phyloP scores from a whole-genome alignment of 2,888 invertebrate genomes.

The Teleiodes luculella region DNA sequence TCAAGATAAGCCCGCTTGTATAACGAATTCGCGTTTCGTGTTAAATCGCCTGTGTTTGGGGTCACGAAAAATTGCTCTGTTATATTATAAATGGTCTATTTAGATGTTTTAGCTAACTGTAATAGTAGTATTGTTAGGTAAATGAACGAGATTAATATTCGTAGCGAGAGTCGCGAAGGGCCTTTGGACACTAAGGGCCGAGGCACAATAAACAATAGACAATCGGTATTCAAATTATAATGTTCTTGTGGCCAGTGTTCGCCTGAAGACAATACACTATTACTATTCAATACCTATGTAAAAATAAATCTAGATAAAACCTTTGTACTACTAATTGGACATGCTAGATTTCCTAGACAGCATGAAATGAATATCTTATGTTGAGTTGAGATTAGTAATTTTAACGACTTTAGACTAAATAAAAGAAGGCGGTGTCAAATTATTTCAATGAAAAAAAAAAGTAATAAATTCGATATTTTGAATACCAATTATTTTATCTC shows the following conservation, averaged over 20 bases:
- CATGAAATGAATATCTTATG: no score
- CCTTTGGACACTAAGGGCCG: conserved; percentile 13
- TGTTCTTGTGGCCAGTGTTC: conserved; percentile 1
- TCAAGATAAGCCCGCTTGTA: conserved; percentile 72
- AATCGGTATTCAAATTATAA: conserved; percentile 2
- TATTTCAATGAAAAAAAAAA: no score
- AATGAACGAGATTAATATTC: conserved; percentile 61
- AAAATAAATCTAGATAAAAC: no score
- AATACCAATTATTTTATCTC: no score
- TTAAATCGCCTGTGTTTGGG: conserved; percentile 72
- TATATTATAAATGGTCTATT: conserved; percentile 59
- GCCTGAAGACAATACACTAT: background rate
- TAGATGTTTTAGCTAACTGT: conserved; percentile 66
- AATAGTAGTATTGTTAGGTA: conserved; percentile 61
- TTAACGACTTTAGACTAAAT: no score
- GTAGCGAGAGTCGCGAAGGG: conserved; percentile 20
- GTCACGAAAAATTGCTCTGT: conserved; percentile 17
- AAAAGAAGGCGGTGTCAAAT: no score
- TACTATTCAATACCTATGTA: background rate
- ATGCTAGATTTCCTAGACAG: no score
- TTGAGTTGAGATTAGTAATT: no score
- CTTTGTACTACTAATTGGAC: no score
- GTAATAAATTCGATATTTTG: no score
- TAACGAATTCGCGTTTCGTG: conserved; percentile 76
- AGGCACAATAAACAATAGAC: conserved; percentile 14